These are phyloP conservation scores for Ctenomys sociabilis DNA, from an alignment of 2,113 vertebrate genomes.

Conservation along the genomic window DNA sequence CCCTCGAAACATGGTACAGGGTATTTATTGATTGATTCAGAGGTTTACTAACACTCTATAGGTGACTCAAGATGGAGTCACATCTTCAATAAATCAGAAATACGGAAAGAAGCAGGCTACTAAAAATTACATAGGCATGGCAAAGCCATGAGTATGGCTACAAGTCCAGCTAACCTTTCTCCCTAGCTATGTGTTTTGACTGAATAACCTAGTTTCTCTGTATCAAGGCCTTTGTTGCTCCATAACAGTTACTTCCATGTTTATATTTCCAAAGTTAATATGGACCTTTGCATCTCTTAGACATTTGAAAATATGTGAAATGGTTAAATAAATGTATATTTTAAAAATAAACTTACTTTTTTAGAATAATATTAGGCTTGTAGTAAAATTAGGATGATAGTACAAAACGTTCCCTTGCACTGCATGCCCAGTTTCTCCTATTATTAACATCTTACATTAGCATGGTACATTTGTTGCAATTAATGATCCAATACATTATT, in stretches of 20 bases:
- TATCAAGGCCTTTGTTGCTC: too few relatives aligned
- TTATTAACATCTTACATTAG: slow-evolving; percentile 33
- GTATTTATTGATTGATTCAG: neutral
- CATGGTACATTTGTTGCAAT: neutral
- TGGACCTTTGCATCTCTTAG: neutral
- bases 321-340: neutral
- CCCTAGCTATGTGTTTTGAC: neutral
- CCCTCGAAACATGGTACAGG: neutral
- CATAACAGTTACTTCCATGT: neutral
- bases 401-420: neutral
- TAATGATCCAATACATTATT: slow-evolving; percentile 12
- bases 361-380: neutral
- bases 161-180: neutral
- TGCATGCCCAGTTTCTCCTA: neutral
- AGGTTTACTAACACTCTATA: neutral
- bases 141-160: neutral
- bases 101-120: neutral
- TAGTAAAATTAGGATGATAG: neutral
- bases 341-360: neutral
- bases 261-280: neutral
- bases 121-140: neutral
- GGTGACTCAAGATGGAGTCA: neutral
- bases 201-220: neutral
- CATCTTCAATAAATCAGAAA: neutral
- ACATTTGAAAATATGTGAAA: slow-evolving; percentile 21